Evolutionary conservation across 2,888 invertebrate species (phyloP), one percentile per base, ranked within the genome.

Genomic region (Empis stercorea): DNA sequence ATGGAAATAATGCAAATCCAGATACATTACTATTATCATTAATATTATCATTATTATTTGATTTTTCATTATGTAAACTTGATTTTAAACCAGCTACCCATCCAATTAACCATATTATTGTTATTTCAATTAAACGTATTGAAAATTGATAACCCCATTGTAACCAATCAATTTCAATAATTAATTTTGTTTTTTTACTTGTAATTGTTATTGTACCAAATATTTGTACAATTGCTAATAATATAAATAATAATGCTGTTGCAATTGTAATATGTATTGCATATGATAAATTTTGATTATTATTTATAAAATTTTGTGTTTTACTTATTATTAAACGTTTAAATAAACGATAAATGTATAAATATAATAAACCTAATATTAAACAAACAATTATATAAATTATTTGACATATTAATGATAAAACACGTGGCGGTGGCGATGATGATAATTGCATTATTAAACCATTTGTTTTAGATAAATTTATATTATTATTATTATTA

Each of bases 111-210:
- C 84, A 82, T 56, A 92, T 87, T 59, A 93, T 85, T n/a, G 84
- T 79, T 41, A 93, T 80, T 69, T 94, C 94, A 45, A 91, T 77
- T 7, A 91, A 73, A 23, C 93, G 77, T 45, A 91, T 76, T 0
- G 85, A 84, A 60, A 89, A 82, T 62, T 93, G 89, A 71, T 87
- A 92, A 15, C 87, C 84, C 89, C 91, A 93, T 73, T 92, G 84
- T 4, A 91, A 74, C 94, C 94, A 94, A 51, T 83, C 81, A 57
- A 81, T 79, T 57, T 82, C 81, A 1, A 61, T 54, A 4, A 73
- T 67, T 56, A 57, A 55, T 67, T 70, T 52, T 62, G 68, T 45
- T 14, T 60, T 59, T n/a, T 61, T 39, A 52, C 62, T 67, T 59
- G 74, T 73, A 38, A 83, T 78, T 43, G 77, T 79, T 58, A 83